Percentiles rank a stretch among this genome's conserved stretches.
Evolutionary conservation across 1,140 invertebrate genomes (phyloP).

Genomic region (Dendroctonus ponderosae): DNA sequence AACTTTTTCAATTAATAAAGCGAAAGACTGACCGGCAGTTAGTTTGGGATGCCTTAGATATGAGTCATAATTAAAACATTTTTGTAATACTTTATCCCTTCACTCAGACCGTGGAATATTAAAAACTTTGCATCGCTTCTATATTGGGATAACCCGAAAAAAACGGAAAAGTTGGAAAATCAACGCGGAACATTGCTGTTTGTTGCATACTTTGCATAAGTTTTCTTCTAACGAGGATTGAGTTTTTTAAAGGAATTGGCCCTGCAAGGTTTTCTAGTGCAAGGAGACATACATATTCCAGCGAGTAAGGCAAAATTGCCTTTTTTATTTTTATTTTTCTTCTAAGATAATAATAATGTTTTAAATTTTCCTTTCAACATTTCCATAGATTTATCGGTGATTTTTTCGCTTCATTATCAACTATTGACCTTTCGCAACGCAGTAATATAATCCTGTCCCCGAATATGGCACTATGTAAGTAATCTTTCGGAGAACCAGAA

Average conservation of each 20-base stretch:
- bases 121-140: slow-evolving; percentile 9
- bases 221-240: not conserved
- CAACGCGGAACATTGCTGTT: slow-evolving; percentile 8
- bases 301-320: too few species aligned
- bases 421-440: too few species aligned
- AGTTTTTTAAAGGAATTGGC: not conserved
- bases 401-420: too few species aligned
- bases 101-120: slow-evolving; percentile 9
- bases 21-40: slow-evolving; percentile 1
- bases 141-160: slow-evolving; percentile 11
- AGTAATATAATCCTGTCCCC: too few species aligned
- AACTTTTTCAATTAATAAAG: slow-evolving; percentile 12
- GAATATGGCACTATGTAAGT: too few species aligned
- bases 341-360: too few species aligned
- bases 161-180: not conserved
- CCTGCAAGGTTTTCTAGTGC: too few species aligned
- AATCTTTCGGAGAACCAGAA: too few species aligned
- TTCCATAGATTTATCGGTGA: too few species aligned
- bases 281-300: too few species aligned
- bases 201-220: slow-evolving; percentile 6
- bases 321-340: too few species aligned
- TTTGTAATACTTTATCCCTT: slow-evolving; percentile 19
- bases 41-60: slow-evolving; percentile 11
- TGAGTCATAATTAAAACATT: slow-evolving; percentile 22
- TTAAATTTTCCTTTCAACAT: too few species aligned